phyloP scores from a whole-genome alignment of 2,113 vertebrate species.

The Setophaga coronata region DNA sequence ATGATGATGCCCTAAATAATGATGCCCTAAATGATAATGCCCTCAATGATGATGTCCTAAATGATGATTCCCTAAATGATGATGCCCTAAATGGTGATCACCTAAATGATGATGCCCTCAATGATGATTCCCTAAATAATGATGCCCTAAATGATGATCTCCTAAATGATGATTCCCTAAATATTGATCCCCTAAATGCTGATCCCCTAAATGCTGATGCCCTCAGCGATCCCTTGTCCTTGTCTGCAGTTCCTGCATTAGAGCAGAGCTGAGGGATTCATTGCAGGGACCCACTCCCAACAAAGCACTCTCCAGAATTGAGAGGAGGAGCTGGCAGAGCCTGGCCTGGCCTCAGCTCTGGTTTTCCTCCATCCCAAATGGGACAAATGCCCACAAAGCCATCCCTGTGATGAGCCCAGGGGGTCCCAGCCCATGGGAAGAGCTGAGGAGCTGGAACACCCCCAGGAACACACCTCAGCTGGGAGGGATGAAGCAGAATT shows the following conservation, averaged over 20 bases:
- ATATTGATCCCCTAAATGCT: rapidly evolving
- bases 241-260: not conserved
- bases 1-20: no score
- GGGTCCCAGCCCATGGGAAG: not conserved
- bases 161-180: no score
- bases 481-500: not conserved
- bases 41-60: rapidly evolving
- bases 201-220: not conserved
- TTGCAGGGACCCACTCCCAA: not conserved
- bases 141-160: not conserved
- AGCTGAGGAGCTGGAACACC: not conserved
- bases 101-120: not conserved
- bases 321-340: not conserved
- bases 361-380: rapidly evolving
- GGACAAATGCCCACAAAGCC: not conserved
- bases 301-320: not conserved
- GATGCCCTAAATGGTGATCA: rapidly evolving
- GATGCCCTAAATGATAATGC: not conserved
- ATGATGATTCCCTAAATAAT: no score
- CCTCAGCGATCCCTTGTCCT: not conserved
- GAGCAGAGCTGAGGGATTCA: not conserved
- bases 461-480: not conserved
- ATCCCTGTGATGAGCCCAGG: not conserved
- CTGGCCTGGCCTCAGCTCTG: not conserved
- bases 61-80: no score